Percentiles rank a stretch among this genome's conserved stretches.
These are phyloP conservation scores for Thecophora atra DNA, from an alignment of 2,888 invertebrate species.

Conservation along the genomic window DNA sequence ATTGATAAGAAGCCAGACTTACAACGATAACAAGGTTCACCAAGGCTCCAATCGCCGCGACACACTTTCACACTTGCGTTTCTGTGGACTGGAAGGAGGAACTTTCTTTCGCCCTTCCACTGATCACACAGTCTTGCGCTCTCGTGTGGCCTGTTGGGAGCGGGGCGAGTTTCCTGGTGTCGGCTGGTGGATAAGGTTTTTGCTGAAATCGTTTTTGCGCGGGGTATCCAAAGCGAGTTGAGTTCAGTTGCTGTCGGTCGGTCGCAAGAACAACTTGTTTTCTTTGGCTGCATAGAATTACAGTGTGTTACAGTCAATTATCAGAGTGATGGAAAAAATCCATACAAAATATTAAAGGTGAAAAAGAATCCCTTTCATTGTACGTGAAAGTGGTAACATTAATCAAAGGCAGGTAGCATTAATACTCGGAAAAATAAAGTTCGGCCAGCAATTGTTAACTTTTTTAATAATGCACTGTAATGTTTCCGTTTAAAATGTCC, in stretches of 20 bases:
- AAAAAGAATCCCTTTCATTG: too few species aligned
- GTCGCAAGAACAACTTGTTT: slow-evolving; percentile 22
- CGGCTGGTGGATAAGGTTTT: neutral
- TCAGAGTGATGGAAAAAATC: too few species aligned
- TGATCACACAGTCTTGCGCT: neutral
- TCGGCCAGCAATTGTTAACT: too few species aligned
- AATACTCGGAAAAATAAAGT: neutral
- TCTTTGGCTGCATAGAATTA: too few species aligned
- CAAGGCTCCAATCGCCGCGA: neutral
- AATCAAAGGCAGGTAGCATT: too few species aligned
- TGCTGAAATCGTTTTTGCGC: slow-evolving; percentile 6
- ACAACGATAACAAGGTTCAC: neutral
- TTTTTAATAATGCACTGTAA: too few species aligned
- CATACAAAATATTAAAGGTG: too few species aligned
- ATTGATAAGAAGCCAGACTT: neutral
- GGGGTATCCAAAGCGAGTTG: neutral
- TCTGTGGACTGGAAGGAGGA: neutral
- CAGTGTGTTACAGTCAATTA: too few species aligned
- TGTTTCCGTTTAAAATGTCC: neutral
- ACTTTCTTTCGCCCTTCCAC: neutral
- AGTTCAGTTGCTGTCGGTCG: slow-evolving; percentile 26
- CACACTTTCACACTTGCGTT: too few species aligned
- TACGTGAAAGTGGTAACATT: too few species aligned
- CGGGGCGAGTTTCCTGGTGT: neutral
- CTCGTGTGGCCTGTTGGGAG: neutral